Evolutionary conservation across 2,797 vertebrate genomes (phyloP), one percentile per base, ranked within the genome.

Genomic region (Sylvia borin): DNA sequence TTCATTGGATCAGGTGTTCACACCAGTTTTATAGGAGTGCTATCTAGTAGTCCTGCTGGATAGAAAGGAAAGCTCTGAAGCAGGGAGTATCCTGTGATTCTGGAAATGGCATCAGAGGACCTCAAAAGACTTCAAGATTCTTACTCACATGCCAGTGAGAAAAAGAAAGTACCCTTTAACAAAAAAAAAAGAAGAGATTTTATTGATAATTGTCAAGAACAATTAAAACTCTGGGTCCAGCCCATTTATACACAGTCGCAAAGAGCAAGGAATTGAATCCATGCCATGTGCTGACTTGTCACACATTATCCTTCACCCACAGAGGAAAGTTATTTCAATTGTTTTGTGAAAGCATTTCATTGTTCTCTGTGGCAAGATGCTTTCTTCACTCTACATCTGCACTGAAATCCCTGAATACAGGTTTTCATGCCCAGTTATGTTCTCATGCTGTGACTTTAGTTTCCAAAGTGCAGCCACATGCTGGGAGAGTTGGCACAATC

Each of bases 301-400:
- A 51, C 77, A 66, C 11, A 64, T 50, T 60, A 42, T 67, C 31
- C 42, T 72, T 78, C 36, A 51, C 32, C 16, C 7, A 2, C 47
- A 45, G 51, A 85, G 76, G 50, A 29, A 57, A 70, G n/a, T 12
- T 20, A 58, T 91, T 94, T 76, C 75, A 84, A 48, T 65, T 86
- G 82, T n/a, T 81, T 77, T 93, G 50, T 76, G 38, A 89, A 95
- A 93, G 81, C 38, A 64, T 95, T 96, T 84, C 38, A 87, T 91
- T 70, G 74, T 77, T 94, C 88, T 77, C 48, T 53, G 47, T 74
- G 93, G 70, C 50, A 90, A 90, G 62, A 87, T 83, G 77, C 25
- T 83, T 95, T 96, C 89, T 95, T 95, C 92, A 75, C 76, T 55
- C 43, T 73, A 31, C 53, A 57, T 50, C 72, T 79, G 57, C 57